Percentiles rank a stretch among this genome's conserved stretches.
These are phyloP conservation scores for Darevskia nairensis DNA, from an alignment of 2,797 vertebrate species.

Conservation along the genomic window DNA sequence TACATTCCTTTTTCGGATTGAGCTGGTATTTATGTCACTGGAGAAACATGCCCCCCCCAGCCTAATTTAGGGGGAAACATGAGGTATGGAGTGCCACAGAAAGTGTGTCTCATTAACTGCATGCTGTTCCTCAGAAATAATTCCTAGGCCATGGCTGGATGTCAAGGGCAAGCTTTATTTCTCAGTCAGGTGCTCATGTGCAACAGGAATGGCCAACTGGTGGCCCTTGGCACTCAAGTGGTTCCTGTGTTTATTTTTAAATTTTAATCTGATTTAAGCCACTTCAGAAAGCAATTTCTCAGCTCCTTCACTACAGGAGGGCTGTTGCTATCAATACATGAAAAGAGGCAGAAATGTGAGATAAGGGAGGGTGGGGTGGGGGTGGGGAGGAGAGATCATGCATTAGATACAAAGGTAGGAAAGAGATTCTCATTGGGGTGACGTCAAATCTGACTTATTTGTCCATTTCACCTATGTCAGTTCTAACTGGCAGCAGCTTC, in stretches of 20 bases:
- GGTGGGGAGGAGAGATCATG: neutral
- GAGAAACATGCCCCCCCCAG: neutral
- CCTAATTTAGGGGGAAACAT: neutral
- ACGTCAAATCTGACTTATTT: neutral
- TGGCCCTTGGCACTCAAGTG: neutral
- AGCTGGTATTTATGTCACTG: neutral
- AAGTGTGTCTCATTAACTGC: neutral
- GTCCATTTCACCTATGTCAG: neutral
- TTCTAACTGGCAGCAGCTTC: too few species aligned
- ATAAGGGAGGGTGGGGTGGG: neutral
- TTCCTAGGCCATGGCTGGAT: neutral
- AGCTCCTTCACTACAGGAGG: neutral
- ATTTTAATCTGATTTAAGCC: too few species aligned
- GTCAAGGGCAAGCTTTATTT: neutral
- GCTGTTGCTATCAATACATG: neutral
- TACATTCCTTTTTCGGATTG: neutral
- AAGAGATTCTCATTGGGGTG: neutral
- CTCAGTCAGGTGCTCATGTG: neutral
- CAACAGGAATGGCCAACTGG: neutral
- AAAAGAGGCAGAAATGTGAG: neutral
- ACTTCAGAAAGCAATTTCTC: too few species aligned
- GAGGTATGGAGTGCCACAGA: neutral
- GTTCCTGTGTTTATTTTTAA: too few species aligned
- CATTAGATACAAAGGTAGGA: neutral
- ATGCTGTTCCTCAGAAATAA: neutral